Conservation (phyloP, 2,113 vertebrate genomes). For the Pangasianodon gigas region DNA sequence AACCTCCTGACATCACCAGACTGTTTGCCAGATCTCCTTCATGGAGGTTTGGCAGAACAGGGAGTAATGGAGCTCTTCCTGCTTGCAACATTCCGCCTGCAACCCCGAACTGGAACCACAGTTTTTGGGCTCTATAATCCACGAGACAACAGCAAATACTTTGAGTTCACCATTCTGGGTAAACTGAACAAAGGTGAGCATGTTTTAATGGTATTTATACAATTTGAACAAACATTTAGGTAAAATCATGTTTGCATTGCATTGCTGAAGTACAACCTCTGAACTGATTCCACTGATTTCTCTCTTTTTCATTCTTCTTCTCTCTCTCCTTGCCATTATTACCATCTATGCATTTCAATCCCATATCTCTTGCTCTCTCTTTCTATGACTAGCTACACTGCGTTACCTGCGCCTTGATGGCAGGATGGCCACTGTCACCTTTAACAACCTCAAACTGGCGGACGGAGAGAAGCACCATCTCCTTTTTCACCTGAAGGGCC, state of each 20-base stretch:
- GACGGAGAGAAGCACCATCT: slow-evolving; percentile 89
- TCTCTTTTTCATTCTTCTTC: background rate
- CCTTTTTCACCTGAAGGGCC: slow-evolving; percentile 83
- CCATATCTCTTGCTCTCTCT: background rate
- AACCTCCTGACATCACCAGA: slow-evolving; percentile 90
- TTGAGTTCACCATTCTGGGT: slow-evolving; percentile 93
- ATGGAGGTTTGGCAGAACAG: slow-evolving; percentile 81
- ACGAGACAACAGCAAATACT: slow-evolving; percentile 88
- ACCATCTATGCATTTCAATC: background rate
- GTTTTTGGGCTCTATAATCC: slow-evolving; percentile 88
- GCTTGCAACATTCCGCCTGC: slow-evolving; percentile 86
- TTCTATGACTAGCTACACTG: slow-evolving; percentile 74
- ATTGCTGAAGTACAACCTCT: background rate
- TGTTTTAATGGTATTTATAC: background rate
- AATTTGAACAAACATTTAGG: background rate
- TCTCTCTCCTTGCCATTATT: background rate
- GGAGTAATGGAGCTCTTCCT: slow-evolving; percentile 83
- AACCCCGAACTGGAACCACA: slow-evolving; percentile 83
- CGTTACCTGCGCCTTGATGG: slow-evolving; percentile 87
- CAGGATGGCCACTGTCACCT: slow-evolving; percentile 84
- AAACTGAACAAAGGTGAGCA: slow-evolving; percentile 89
- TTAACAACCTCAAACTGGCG: slow-evolving; percentile 88
- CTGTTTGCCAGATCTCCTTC: slow-evolving; percentile 80
- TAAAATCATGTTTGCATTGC: background rate
- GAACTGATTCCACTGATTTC: background rate